phyloP scores from a whole-genome alignment of 2,888 invertebrate species.

The Leucania comma region DNA sequence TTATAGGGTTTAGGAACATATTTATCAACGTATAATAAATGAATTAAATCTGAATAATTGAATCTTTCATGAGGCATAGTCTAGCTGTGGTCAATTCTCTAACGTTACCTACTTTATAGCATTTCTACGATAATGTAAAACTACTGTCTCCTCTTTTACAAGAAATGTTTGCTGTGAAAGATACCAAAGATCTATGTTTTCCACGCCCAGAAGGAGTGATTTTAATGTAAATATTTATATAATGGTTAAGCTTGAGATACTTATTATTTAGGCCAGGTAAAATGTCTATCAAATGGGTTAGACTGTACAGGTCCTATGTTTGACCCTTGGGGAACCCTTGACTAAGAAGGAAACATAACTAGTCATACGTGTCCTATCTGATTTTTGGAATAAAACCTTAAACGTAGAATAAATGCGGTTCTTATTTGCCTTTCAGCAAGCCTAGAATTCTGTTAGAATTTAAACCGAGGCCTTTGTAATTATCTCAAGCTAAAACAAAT shows the following conservation, averaged over 20 bases:
- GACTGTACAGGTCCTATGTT: neutral
- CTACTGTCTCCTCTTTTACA: neutral
- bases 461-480: neutral
- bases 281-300: neutral
- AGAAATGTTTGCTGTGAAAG: slow-evolving; percentile 41
- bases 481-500: slow-evolving; percentile 49
- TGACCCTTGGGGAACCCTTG: slow-evolving; percentile 11
- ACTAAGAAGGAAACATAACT: neutral
- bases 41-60: slow-evolving; percentile 42
- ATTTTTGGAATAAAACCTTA: neutral
- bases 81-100: slow-evolving; percentile 50
- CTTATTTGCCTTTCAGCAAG: neutral
- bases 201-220: slow-evolving; percentile 19
- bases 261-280: neutral
- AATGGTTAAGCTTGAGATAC: slow-evolving; percentile 49
- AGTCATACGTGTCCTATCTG: too few species aligned
- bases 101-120: slow-evolving; percentile 24
- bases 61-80: slow-evolving; percentile 25
- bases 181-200: slow-evolving; percentile 64
- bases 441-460: too few species aligned
- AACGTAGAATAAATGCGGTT: neutral
- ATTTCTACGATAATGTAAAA: slow-evolving; percentile 3
- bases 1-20: slow-evolving; percentile 43
- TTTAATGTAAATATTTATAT: slow-evolving; percentile 65
- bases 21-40: slow-evolving; percentile 50